Evolutionary conservation across 1,140 invertebrate genomes (phyloP).

Genomic region (Trachelipus rathkii): DNA sequence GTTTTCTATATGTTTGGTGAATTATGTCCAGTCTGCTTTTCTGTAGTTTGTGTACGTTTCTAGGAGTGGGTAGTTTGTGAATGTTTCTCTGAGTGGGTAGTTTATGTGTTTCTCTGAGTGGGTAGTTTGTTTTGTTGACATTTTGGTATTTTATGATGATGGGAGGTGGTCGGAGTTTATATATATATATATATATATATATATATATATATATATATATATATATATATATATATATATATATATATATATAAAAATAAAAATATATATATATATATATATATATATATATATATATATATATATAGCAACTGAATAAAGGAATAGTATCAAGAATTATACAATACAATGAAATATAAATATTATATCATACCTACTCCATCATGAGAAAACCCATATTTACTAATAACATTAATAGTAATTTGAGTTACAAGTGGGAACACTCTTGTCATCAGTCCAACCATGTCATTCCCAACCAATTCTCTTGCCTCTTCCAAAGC

Average conservation of each 20-base stretch:
- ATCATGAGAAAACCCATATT: slow-evolving; percentile 41
- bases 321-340: not conserved
- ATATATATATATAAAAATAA: not conserved
- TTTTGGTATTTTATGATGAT: too few relatives aligned
- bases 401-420: slow-evolving; percentile 38
- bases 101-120: too few relatives aligned
- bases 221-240: not conserved
- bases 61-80: too few relatives aligned
- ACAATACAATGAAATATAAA: too few relatives aligned
- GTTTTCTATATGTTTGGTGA: too few relatives aligned
- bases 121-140: too few relatives aligned
- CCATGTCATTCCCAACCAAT: slow-evolving; percentile 45
- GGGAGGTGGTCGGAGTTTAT: too few relatives aligned
- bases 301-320: not conserved
- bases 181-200: too few relatives aligned
- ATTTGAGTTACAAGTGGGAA: slow-evolving; percentile 43
- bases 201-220: too few relatives aligned
- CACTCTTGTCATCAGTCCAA: slow-evolving; percentile 42
- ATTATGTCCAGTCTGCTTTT: too few relatives aligned
- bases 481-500: slow-evolving; percentile 36
- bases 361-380: slow-evolving; percentile 34
- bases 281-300: not conserved
- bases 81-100: too few relatives aligned
- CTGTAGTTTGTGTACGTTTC: too few relatives aligned
- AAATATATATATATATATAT: not conserved